These are phyloP conservation scores for Platysteira castanea DNA, from an alignment of 2,113 vertebrate species.

Conservation along the genomic window DNA sequence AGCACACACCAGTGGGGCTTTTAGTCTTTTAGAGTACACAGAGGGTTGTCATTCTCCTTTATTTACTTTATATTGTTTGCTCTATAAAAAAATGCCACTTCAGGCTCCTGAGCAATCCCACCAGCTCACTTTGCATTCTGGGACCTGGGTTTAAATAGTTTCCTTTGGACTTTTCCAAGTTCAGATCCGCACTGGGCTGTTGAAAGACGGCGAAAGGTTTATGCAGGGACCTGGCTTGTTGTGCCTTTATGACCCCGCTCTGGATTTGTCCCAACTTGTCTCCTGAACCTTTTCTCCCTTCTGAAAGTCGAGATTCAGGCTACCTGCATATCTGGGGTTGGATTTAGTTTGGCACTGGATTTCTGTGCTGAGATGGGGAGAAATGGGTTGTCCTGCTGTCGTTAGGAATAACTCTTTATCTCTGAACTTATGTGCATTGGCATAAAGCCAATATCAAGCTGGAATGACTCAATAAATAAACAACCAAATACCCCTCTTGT, in stretches of 20 bases:
- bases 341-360: background rate
- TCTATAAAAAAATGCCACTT: conserved; percentile 37
- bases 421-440: conserved; percentile 17
- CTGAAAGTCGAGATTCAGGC: conserved; percentile 31
- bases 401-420: conserved; percentile 18
- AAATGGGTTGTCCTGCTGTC: background rate
- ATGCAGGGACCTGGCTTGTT: background rate
- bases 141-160: conserved; percentile 28
- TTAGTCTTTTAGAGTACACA: background rate
- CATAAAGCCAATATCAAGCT: conserved; percentile 27
- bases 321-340: background rate
- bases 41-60: conserved; percentile 26
- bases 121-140: conserved; percentile 39
- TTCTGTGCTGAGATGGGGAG: background rate
- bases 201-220: conserved; percentile 36
- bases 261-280: conserved; percentile 50
- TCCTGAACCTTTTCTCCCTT: conserved; percentile 13
- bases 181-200: background rate
- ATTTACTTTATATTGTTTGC: conserved; percentile 56
- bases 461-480: conserved; percentile 63
- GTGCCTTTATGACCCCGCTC: conserved; percentile 33
- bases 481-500: conserved; percentile 42
- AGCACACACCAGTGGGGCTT: background rate
- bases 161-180: conserved; percentile 46
- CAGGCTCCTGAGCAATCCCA: conserved; percentile 9